A percentile compares a stretch with the other conserved stretches of the same genome.
phyloP scores from a whole-genome alignment of 2,888 invertebrate species.

The Steinernema carpocapsae region DNA sequence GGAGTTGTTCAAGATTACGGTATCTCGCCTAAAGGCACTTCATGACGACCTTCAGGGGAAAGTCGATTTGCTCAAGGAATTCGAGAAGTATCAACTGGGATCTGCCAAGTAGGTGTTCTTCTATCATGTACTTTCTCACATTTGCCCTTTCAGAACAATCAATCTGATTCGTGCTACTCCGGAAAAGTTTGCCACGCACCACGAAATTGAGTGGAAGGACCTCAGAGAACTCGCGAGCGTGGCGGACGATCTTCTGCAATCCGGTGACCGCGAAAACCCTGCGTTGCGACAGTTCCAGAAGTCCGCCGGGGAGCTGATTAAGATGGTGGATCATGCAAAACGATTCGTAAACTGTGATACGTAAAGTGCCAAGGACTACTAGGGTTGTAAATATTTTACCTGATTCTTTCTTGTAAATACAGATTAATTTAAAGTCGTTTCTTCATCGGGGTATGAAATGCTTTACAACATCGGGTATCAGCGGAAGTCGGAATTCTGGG shows the following conservation, averaged over 20 bases:
- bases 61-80: constrained; percentile 4
- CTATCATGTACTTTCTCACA: not conserved
- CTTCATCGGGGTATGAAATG: not conserved
- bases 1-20: constrained; percentile 14
- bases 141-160: constrained; percentile 11
- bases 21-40: constrained; percentile 19
- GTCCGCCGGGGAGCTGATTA: not conserved
- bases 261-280: not conserved
- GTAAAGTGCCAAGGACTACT: not conserved
- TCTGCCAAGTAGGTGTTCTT: not conserved
- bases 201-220: not conserved
- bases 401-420: constrained; percentile 25
- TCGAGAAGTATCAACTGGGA: not conserved
- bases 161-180: not conserved
- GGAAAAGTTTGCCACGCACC: constrained; percentile 23
- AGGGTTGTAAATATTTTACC: not conserved
- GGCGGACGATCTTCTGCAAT: constrained; percentile 16
- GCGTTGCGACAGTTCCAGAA: constrained; percentile 18
- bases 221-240: constrained; percentile 10
- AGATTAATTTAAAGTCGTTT: not conserved
- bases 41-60: not conserved
- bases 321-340: constrained; percentile 20
- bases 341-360: constrained; percentile 1
- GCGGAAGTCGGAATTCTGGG: not conserved
- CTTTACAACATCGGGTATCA: not conserved